These are phyloP conservation scores for Calcarius lapponicus DNA, from an alignment of 2,797 vertebrate species.

Conservation along the genomic window DNA sequence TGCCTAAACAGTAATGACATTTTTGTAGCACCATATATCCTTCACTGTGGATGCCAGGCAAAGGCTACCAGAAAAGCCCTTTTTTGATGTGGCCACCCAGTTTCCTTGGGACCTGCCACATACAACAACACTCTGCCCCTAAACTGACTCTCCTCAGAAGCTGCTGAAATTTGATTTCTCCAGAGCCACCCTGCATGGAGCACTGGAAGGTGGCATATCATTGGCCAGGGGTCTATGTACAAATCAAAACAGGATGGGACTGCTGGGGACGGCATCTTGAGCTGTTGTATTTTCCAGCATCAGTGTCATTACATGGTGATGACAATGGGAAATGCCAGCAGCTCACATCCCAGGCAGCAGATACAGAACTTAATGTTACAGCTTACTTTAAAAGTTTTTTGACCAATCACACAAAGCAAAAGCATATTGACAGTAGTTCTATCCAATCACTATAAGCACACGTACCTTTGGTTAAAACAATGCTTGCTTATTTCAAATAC, in stretches of 20 bases:
- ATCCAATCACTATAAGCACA: background rate
- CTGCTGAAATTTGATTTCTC: background rate
- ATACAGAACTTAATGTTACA: background rate
- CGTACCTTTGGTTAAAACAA: background rate
- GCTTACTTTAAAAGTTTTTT: background rate
- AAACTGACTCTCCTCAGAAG: background rate
- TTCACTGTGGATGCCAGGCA: background rate
- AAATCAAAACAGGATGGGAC: background rate
- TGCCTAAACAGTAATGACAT: background rate
- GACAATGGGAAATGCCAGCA: background rate
- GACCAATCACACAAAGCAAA: background rate
- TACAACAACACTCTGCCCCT: background rate
- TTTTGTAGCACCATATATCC: background rate
- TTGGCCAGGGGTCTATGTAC: background rate
- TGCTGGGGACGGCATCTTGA: accelerated
- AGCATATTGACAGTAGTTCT: background rate
- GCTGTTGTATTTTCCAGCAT: background rate
- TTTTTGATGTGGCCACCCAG: background rate
- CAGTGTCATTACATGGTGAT: background rate
- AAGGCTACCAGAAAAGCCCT: background rate
- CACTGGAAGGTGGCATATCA: background rate
- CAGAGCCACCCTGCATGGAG: background rate
- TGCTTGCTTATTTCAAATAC: background rate
- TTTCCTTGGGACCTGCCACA: background rate
- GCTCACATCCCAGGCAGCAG: background rate